Evolutionary conservation across 2,113 vertebrate species (phyloP), one percentile per base, ranked within the genome.

Genomic region (Taurulus bubalis): DNA sequence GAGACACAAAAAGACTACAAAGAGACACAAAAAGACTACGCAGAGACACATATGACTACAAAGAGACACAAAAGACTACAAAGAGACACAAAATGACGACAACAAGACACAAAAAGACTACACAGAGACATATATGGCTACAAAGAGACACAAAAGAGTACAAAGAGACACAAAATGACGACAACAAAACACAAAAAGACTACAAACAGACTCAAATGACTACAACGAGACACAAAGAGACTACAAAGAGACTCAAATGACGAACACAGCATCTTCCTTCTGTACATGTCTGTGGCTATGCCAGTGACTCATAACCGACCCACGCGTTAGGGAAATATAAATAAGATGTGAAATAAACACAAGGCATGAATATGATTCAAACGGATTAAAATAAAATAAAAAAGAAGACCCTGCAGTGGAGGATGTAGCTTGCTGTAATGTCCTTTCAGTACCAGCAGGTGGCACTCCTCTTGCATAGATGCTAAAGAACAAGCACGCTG

Each of bases 391-490:
- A 24, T 24, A 24, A 53, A 38, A n/a, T 38, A 38, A 49, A 32
- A 32, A 32, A 4, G 30, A 32, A 32, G 28, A 3, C 5, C 16
- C 2, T 18, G 24, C n/a, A 55, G 45, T 26, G 53, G 3, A 34
- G 16, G 0, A 45, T 9, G 14, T 20, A 4, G 34, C 75, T n/a
- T 26, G 34, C 9, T 51, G 40, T 40, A 40, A 0, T 0, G 45
- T 62, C 11, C 2, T 3, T 3, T 26, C 0, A 18, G 1, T 3
- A 18, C 90, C 93, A 90, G 80, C 71, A 88, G 92, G 69, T 73
- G 90, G 90, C 86, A 85, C 77, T 77, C 8, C 18, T 72, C 74
- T 32, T 18, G 15, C 82, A 90, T 49, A 36, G 72, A 84, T 90
- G 68, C 67, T 6, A 1, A 73, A 67, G 20, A 64, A 26, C 6